Conservation (phyloP, 2,888 invertebrate species). For the Cyclophora punctaria region DNA sequence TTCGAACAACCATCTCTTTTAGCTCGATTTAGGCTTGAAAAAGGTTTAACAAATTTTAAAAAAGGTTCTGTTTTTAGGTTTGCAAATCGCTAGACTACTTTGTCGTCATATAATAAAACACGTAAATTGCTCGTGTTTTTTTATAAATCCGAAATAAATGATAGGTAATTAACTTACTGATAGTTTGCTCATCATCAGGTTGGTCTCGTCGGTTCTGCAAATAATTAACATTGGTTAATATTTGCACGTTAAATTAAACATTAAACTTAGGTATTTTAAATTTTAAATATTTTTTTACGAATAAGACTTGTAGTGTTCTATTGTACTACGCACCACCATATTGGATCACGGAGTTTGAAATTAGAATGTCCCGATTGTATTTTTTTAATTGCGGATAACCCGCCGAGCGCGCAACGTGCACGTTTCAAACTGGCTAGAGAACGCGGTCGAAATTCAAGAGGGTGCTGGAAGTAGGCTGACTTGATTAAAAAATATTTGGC, state of each 20-base stretch:
- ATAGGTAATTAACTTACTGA: slow-evolving; percentile 49
- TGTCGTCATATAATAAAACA: no score
- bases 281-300: slow-evolving; percentile 1
- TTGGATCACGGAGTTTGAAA: slow-evolving; percentile 15
- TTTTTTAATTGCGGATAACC: slow-evolving; percentile 20
- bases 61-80: no score
- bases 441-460: slow-evolving; percentile 49
- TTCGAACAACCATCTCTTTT: no score
- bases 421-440: slow-evolving; percentile 41
- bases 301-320: no score
- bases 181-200: slow-evolving; percentile 67
- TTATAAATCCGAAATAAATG: background rate
- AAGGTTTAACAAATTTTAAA: no score
- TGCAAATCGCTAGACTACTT: no score
- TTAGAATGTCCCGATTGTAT: slow-evolving; percentile 18
- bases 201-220: slow-evolving; percentile 49
- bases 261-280: slow-evolving; percentile 1
- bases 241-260: slow-evolving; percentile 2
- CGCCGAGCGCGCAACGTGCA: slow-evolving; percentile 41
- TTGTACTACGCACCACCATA: slow-evolving; percentile 22
- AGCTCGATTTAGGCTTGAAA: no score
- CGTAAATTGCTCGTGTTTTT: background rate
- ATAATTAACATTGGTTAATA: slow-evolving; percentile 4
- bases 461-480: slow-evolving; percentile 19
- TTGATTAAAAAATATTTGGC: slow-evolving; percentile 6